Evolutionary conservation across 2,113 vertebrate species (phyloP), one percentile per base, ranked within the genome.

Genomic region (Takifugu bimaculatus): DNA sequence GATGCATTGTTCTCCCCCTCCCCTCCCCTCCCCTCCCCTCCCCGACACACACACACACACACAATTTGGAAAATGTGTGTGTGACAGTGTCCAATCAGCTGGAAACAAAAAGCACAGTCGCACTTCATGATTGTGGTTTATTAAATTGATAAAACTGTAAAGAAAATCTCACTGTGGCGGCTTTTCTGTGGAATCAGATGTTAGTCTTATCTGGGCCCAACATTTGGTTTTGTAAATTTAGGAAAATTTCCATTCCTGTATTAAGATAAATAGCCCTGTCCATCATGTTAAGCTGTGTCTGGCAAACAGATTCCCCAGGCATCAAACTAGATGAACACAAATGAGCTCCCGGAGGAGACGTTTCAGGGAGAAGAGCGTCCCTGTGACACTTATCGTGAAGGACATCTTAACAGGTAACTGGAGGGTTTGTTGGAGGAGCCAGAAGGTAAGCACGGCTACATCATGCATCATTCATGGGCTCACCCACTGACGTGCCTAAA

Each of bases 241-340:
- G 4, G 54, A 20, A 63, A 61, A 50, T 54, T 55, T 57, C 49
- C 47, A 49, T 59, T 15, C 6, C 63, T 65, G 60, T 75, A 82
- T 85, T 72, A 78, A 58, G 79, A 86, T 81, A 84, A 86, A 86
- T 85, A 73, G 74, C 63, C 66, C 54, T 84, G 81, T 85, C 87
- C 74, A 60, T 84, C 87, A 75, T 75, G 50, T 63, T 50, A 72
- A 57, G 65, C 62, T 64, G 69, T 70, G 73, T 72, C 76, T 81
- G 74, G 72, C 77, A 80, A 81, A 85, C 76, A 83, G 78, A 87
- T 85, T 81, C 76, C 54, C 72, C 74, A 70, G 66, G 60, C 43
- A 74, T 81, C 83, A 83, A 58, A 70, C 72, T 70, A 79, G 76
- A 86, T 86, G 78, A 84, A 80, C 83, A 87, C 83, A 87, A 87